Conservation (phyloP, 2,888 invertebrate genomes). For the Prosopocoilus inquinatus region DNA sequence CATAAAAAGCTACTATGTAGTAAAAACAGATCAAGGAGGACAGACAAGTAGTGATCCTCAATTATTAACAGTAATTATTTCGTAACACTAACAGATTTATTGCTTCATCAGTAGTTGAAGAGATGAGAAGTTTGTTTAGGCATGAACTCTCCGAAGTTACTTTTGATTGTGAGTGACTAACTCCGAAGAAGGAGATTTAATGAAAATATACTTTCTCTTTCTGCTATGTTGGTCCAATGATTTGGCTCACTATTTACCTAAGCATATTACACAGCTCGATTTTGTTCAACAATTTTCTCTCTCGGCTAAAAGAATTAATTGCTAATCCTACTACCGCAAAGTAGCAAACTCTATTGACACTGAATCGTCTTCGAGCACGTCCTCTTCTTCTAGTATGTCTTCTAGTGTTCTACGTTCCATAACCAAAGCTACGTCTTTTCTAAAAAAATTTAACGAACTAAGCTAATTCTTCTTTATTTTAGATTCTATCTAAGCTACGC, state of each 20-base stretch:
- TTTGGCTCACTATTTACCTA: constrained; percentile 19
- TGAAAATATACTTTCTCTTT: constrained; percentile 17
- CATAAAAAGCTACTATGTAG: too few species aligned
- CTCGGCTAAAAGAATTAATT: neutral
- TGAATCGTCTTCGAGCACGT: constrained; percentile 42
- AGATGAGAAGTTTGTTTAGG: neutral
- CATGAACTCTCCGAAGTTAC: neutral
- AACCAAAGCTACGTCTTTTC: constrained; percentile 45
- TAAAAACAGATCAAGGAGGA: too few species aligned
- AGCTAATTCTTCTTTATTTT: constrained; percentile 3
- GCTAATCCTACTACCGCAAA: constrained; percentile 13
- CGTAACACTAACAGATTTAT: neutral
- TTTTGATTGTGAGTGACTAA: constrained; percentile 9
- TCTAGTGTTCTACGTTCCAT: constrained; percentile 45
- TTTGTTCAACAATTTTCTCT: constrained; percentile 1
- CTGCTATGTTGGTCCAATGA: constrained; percentile 16
- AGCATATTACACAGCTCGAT: constrained; percentile 18
- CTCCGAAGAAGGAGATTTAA: constrained; percentile 4
- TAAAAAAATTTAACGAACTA: constrained; percentile 36
- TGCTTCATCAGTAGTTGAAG: neutral
- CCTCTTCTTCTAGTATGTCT: constrained; percentile 47
- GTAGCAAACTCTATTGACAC: constrained; percentile 13
- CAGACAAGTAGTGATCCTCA: neutral
- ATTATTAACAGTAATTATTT: neutral
- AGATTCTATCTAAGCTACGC: neutral